Evolutionary conservation across 2,888 invertebrate species (phyloP), one percentile per base, ranked within the genome.

Genomic region (Cheilosia scutellata): DNA sequence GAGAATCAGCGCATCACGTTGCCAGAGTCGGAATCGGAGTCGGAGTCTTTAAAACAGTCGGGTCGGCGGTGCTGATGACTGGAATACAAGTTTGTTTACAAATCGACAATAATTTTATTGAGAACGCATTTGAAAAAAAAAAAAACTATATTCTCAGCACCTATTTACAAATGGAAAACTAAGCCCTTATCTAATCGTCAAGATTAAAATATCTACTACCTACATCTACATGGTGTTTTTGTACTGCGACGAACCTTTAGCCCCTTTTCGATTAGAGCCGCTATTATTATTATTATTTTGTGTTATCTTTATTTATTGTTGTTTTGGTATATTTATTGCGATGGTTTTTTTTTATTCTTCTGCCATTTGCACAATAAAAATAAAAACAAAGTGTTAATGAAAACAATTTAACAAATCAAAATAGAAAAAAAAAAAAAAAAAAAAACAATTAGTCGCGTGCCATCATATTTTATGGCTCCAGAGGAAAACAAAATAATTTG

Each of bases 191-290:
- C 58, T 58, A 58, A 58, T 58, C 58, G 58, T 20, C 13, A 5
- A 25, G 58, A 37, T 40, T 37, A 6, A 25, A 58, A 25, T 37
- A 58, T 37, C 37, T 58, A 25, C 40, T 25, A 40, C 13, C 40
- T 25, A 40, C 40, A 58, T 58, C 40, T 40, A n/a, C 25, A 13
- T 9, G 9, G 55, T n/a, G 5, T 33, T 3, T 13, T 57, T 20
- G 33, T 37, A 57, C 57, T 11, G 57, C 20, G 37, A 25, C 57
- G 33, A 20, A 37, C 58, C 58, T 40, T 58, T 58, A 40, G 20
- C 42, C 58, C 58, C 58, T 58, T 20, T 58, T 40, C 58, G 58
- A 58, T 58, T 57, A 37, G 33, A 57, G 11, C 20, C n/a, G n/a
- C n/a, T n/a, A 7, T 16, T 57, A 33, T 57, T 37, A 37, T n/a